Evolutionary conservation across 2,113 vertebrate species (phyloP), one percentile per base, ranked within the genome.

Genomic region (Rhinopomastus cyanomelas): DNA sequence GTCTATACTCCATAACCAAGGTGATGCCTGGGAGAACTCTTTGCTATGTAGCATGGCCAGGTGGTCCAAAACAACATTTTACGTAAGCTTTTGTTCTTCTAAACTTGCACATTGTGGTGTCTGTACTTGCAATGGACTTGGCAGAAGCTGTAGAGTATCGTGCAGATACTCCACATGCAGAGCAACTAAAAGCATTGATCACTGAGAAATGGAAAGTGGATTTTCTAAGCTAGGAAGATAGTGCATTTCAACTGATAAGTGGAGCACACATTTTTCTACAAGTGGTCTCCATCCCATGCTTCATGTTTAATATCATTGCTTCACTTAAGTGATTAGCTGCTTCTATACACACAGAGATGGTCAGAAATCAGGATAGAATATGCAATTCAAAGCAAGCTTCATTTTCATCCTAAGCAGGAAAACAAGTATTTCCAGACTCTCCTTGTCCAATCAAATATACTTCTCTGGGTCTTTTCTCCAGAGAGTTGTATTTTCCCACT

Each of bases 21-120:
- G 96, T 97, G 87, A 90, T 98, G 90, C 98, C 98, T 14, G 97
- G 88, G 27, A 98, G 98, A 93, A 99, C 98, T 26, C 85, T 99
- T 81, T 99, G 99, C 97, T 98, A 98, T 22, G 98, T 99, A 94
- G 98, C 98, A 44, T 99, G 99, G 99, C 99, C 99, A 57, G 97
- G 97, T 92, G 97, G 95, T 81, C 95, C 94, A n/a, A 97, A 98
- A 12, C 98, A 99, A 92, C 89, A 97, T 71, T 98, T 99, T 96
- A 99, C 97, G 99, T 99, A 97, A 98, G 98, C 75, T 86, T 81
- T 84, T 72, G 15, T 80, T 94, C 83, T 75, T 55, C 79, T 72
- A 23, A 69, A 81, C 7, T 90, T 89, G 46, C 81, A 46, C 29
- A 9, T 66, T 73, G 27, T 51, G 16, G 15, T 76, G 16, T 75